These are phyloP conservation scores for Lapara coniferarum DNA, from an alignment of 2,888 invertebrate species.

Conservation along the genomic window DNA sequence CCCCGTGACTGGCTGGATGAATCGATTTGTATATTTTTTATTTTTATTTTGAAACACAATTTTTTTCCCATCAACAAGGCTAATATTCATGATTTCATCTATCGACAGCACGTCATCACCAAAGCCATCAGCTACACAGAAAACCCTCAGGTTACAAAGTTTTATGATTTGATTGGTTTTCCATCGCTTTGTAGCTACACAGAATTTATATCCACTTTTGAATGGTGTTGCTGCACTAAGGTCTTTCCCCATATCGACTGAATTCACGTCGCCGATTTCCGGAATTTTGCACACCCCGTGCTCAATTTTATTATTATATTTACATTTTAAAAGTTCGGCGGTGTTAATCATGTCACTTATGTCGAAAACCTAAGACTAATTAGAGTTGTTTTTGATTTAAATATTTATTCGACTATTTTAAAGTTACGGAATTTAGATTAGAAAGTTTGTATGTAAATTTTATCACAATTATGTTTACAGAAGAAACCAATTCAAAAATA, in stretches of 20 bases:
- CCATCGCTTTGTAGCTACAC: conserved; percentile 31
- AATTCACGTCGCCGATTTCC: no score
- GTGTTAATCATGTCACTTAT: no score
- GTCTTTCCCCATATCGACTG: no score
- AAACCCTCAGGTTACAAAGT: conserved; percentile 78
- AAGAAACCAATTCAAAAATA: neutral
- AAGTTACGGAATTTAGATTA: neutral
- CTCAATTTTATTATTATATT: no score
- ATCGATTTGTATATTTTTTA: conserved; percentile 27
- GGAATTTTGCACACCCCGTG: no score
- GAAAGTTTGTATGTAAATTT: neutral
- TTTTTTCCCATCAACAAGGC: conserved; percentile 43
- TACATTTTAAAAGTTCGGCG: no score
- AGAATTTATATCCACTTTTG: neutral
- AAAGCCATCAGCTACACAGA: conserved; percentile 83
- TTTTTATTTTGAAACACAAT: conserved; percentile 38
- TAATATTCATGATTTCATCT: conserved; percentile 75
- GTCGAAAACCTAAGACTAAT: no score
- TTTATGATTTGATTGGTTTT: conserved; percentile 45
- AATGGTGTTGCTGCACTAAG: conserved; percentile 28
- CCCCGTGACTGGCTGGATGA: conserved; percentile 21
- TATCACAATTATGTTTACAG: neutral
- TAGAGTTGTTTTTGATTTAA: conserved; percentile 19
- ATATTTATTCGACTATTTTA: neutral
- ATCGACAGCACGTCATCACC: conserved; percentile 81